Evolutionary conservation across 2,113 vertebrate genomes (phyloP).

Genomic region (Melanostigma gelatinosum): DNA sequence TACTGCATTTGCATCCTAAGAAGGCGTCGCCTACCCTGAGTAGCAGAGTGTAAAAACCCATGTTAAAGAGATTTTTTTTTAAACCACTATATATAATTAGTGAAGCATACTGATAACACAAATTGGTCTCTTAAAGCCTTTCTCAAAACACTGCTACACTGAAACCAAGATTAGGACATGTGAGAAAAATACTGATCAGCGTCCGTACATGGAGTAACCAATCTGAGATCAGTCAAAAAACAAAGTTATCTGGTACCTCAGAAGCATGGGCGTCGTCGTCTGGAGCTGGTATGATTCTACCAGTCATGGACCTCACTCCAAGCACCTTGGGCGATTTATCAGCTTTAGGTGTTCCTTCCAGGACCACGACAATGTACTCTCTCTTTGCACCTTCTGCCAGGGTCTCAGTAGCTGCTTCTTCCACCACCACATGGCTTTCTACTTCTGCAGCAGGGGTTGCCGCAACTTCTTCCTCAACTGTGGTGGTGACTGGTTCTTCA

Average conservation of each 20-base stretch:
- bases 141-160: not conserved
- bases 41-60: constrained; percentile 41
- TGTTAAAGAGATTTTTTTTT: constrained; percentile 13
- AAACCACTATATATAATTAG: not conserved
- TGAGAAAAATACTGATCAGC: not conserved
- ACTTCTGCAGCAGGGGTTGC: not conserved
- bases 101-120: not conserved
- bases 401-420: constrained; percentile 19
- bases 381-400: constrained; percentile 41
- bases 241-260: constrained; percentile 62
- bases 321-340: constrained; percentile 77
- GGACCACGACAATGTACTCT: constrained; percentile 79
- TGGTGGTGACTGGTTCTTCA: constrained; percentile 20
- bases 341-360: constrained; percentile 75
- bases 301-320: constrained; percentile 71
- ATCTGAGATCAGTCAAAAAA: not conserved
- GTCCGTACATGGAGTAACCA: not conserved
- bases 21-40: constrained; percentile 70
- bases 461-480: constrained; percentile 32
- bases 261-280: constrained; percentile 57
- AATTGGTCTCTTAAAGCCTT: not conserved
- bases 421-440: not conserved
- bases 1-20: constrained; percentile 81
- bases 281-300: constrained; percentile 72
- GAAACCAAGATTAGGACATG: not conserved